Evolutionary conservation across 2,113 vertebrate genomes (phyloP).

Genomic region (Poeciliopsis turrubarensis): DNA sequence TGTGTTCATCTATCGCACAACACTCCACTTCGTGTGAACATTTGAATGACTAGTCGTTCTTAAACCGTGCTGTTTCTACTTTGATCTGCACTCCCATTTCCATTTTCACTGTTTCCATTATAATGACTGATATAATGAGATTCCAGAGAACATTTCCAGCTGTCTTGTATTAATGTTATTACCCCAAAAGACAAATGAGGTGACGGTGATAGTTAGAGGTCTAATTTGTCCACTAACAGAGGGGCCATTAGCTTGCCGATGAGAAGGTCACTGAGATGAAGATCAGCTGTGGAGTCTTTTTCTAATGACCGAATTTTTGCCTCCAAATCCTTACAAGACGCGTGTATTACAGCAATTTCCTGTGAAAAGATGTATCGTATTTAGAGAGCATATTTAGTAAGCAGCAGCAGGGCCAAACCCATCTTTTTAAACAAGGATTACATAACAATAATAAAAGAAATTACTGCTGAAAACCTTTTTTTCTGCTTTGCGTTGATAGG

Average conservation of each 20-base stretch:
- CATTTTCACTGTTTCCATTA: constrained; percentile 49
- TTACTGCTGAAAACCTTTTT: neutral
- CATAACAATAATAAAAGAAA: neutral
- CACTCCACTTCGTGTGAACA: no score
- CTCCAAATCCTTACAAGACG: constrained; percentile 18
- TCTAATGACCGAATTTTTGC: constrained; percentile 35
- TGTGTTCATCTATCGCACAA: no score
- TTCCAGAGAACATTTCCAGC: constrained; percentile 22
- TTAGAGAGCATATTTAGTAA: no score
- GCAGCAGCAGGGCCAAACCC: neutral
- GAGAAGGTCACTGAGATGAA: constrained; percentile 51
- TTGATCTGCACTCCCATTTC: constrained; percentile 34
- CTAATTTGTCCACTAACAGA: constrained; percentile 35
- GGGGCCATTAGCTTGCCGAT: constrained; percentile 33
- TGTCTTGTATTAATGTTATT: constrained; percentile 22
- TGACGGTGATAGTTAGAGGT: constrained; percentile 20
- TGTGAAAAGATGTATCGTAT: neutral
- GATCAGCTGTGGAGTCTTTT: constrained; percentile 20
- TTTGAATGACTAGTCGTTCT: constrained; percentile 25
- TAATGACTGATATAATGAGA: constrained; percentile 27
- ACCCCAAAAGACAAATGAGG: constrained; percentile 32
- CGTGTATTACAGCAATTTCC: constrained; percentile 4
- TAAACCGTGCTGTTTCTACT: constrained; percentile 33
- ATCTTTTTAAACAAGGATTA: neutral
- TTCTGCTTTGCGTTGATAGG: constrained; percentile 1